Conservation (phyloP, 2,888 invertebrate genomes). For the Tridacna crocea region DNA sequence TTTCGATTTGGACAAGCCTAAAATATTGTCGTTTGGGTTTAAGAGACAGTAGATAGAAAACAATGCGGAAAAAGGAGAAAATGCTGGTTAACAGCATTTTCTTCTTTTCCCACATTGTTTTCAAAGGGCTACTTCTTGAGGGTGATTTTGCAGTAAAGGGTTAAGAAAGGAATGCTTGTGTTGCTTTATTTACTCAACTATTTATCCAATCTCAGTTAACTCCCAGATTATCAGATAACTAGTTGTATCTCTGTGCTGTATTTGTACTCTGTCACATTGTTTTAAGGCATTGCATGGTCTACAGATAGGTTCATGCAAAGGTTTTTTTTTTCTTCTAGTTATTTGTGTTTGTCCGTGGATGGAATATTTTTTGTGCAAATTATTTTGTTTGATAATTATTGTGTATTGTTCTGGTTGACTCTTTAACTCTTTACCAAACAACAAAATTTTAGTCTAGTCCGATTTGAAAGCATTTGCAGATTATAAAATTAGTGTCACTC, state of each 20-base stretch:
- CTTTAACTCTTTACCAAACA: too few relatives aligned
- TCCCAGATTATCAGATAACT: slow-evolving; percentile 11
- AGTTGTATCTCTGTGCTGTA: neutral
- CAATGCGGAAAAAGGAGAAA: neutral
- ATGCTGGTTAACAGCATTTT: neutral
- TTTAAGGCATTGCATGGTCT: neutral
- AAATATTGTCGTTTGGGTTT: too few relatives aligned
- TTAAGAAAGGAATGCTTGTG: neutral
- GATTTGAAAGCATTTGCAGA: too few relatives aligned
- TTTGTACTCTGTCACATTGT: neutral
- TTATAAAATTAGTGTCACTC: too few relatives aligned
- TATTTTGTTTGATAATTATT: too few relatives aligned
- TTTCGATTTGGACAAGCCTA: too few relatives aligned
- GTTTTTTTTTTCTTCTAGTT: too few relatives aligned
- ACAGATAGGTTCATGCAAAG: neutral
- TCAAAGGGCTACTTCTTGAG: neutral
- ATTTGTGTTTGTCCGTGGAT: too few relatives aligned
- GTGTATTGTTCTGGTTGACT: too few relatives aligned
- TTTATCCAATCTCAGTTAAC: slow-evolving; percentile 7
- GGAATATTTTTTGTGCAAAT: too few relatives aligned
- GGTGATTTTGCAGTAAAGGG: neutral
- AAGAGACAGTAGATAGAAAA: too few relatives aligned
- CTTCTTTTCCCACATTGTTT: neutral
- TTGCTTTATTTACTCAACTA: slow-evolving; percentile 17
- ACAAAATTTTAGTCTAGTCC: too few relatives aligned